Evolutionary conservation across 1,140 invertebrate species (phyloP).

Genomic region (Anastatus disparis): DNA sequence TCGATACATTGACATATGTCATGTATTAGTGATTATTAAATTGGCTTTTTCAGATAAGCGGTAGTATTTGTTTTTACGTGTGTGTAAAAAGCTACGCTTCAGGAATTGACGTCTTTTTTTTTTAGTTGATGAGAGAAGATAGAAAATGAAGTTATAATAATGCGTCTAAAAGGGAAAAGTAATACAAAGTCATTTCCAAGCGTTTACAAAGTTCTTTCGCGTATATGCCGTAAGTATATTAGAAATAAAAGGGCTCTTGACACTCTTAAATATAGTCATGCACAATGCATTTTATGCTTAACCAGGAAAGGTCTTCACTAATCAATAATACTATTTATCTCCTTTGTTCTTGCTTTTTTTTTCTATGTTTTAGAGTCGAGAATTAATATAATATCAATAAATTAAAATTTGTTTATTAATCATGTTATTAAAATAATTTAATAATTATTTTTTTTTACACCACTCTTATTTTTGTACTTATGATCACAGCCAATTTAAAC

Average conservation of each 20-base stretch:
- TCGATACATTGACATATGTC: conserved; percentile 49
- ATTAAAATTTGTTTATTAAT: neutral
- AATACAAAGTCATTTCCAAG: conserved; percentile 63
- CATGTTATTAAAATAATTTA: too few relatives aligned
- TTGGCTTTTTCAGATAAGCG: too few relatives aligned
- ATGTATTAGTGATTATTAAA: conserved; percentile 43
- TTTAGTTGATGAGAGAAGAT: too few relatives aligned
- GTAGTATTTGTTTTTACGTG: too few relatives aligned
- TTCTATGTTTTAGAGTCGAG: neutral
- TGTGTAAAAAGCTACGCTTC: too few relatives aligned
- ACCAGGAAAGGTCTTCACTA: conserved; percentile 25
- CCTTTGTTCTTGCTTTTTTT: neutral
- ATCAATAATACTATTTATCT: conserved; percentile 35
- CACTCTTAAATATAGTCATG: neutral
- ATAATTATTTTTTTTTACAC: too few relatives aligned
- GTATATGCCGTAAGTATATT: conserved; percentile 67
- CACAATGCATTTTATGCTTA: neutral
- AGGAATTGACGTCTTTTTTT: too few relatives aligned
- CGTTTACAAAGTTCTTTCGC: conserved; percentile 64
- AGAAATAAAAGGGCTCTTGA: too few relatives aligned
- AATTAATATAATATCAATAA: neutral
- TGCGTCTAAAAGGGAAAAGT: conserved; percentile 65
- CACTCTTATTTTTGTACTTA: too few relatives aligned
- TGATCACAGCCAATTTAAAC: too few relatives aligned
- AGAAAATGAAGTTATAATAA: conserved; percentile 59